These are phyloP conservation scores for Xiphias gladius DNA, from an alignment of 2,113 vertebrate species.

Conservation along the genomic window DNA sequence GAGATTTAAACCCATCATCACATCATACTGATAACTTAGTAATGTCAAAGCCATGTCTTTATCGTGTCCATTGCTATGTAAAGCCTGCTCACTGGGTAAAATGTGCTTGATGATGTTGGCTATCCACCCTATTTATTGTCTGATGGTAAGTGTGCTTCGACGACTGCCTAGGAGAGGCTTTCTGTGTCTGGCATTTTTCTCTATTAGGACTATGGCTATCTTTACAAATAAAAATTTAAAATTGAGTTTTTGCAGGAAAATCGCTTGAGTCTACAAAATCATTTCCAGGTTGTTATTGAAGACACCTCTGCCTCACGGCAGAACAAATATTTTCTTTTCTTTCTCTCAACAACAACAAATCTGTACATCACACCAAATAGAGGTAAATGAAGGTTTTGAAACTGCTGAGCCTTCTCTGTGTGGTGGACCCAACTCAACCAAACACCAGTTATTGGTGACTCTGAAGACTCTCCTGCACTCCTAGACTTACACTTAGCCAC, in stretches of 20 bases:
- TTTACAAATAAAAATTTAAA: too few relatives aligned
- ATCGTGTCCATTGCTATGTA: not conserved
- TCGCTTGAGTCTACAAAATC: too few relatives aligned
- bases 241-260: too few relatives aligned
- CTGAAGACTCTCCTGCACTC: too few relatives aligned
- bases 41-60: not conserved
- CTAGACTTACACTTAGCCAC: not conserved
- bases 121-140: not conserved
- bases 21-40: not conserved
- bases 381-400: too few relatives aligned
- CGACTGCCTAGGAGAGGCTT: not conserved
- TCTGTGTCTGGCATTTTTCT: not conserved
- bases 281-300: not conserved
- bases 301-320: not conserved
- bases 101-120: not conserved
- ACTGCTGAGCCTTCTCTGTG: not conserved
- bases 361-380: not conserved
- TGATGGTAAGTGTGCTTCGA: not conserved
- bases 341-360: not conserved
- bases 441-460: not conserved
- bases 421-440: not conserved
- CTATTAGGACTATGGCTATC: not conserved
- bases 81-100: not conserved
- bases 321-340: not conserved
- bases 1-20: constrained; percentile 8